phyloP scores from a whole-genome alignment of 2,888 invertebrate species.

The Andrena praecox region DNA sequence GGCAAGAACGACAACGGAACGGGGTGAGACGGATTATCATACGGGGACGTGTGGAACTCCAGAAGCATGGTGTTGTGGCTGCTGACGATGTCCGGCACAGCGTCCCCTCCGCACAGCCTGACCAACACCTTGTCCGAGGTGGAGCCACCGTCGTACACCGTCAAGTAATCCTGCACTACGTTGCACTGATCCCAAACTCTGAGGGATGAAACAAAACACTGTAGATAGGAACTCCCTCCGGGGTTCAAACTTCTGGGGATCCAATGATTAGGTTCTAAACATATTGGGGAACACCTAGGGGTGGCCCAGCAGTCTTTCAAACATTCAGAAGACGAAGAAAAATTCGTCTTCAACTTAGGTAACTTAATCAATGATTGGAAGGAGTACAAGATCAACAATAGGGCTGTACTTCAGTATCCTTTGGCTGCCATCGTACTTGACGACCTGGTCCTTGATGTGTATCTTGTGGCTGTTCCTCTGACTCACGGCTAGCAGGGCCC shows the following conservation, averaged over 20 bases:
- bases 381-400: not conserved
- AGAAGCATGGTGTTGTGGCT: constrained; percentile 92
- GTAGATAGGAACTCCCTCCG: not conserved
- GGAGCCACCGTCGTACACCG: constrained; percentile 92
- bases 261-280: not conserved
- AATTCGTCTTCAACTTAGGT: no score
- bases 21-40: constrained; percentile 93
- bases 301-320: no score
- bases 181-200: constrained; percentile 94
- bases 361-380: no score
- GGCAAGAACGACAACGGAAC: constrained; percentile 92
- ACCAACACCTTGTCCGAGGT: constrained; percentile 90
- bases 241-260: not conserved
- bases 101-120: constrained; percentile 93
- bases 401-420: constrained; percentile 89
- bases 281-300: not conserved
- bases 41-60: constrained; percentile 93
- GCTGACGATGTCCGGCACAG: constrained; percentile 92
- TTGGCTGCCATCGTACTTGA: constrained; percentile 91
- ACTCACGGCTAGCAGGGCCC: constrained; percentile 91
- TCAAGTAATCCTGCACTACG: constrained; percentile 92
- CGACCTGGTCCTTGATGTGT: constrained; percentile 92
- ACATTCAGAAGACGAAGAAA: no score
- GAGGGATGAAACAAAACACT: not conserved
- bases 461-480: constrained; percentile 92